phyloP scores from a whole-genome alignment of 2,888 invertebrate genomes.

The Pollenia labialis region DNA sequence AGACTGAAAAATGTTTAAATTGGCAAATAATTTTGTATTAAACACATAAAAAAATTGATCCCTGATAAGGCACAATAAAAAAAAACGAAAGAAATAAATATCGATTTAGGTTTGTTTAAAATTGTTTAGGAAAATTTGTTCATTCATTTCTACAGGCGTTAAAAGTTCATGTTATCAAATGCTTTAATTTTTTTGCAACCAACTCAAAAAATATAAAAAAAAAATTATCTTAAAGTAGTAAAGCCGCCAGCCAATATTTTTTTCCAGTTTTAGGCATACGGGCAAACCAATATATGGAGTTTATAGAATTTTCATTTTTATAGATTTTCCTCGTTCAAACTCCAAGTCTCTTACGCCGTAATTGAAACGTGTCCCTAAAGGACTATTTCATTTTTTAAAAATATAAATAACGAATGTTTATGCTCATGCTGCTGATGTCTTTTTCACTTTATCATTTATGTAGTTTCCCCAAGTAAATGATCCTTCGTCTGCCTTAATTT shows the following conservation, averaged over 20 bases:
- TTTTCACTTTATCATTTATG: constrained; percentile 37
- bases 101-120: constrained; percentile 64
- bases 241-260: constrained; percentile 62
- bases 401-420: constrained; percentile 46
- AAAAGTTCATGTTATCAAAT: constrained; percentile 64
- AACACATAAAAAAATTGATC: constrained; percentile 32
- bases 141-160: constrained; percentile 52
- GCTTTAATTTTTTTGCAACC: constrained; percentile 51
- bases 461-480: constrained; percentile 35
- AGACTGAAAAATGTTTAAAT: constrained; percentile 10
- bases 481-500: constrained; percentile 29
- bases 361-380: constrained; percentile 73
- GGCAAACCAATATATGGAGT: background rate
- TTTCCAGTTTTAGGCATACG: background rate
- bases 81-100: constrained; percentile 47
- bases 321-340: constrained; percentile 45
- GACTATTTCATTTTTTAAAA: constrained; percentile 69
- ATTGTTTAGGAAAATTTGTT: constrained; percentile 53
- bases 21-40: constrained; percentile 23
- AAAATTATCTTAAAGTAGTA: constrained; percentile 28
- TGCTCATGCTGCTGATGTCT: constrained; percentile 42
- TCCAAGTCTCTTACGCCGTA: constrained; percentile 69
- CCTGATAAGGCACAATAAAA: constrained; percentile 9
- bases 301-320: constrained; percentile 51
- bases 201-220: constrained; percentile 23